Base-by-base conservation (phyloP, 1,140 invertebrate species). In the Drosophila erecta region DNA sequence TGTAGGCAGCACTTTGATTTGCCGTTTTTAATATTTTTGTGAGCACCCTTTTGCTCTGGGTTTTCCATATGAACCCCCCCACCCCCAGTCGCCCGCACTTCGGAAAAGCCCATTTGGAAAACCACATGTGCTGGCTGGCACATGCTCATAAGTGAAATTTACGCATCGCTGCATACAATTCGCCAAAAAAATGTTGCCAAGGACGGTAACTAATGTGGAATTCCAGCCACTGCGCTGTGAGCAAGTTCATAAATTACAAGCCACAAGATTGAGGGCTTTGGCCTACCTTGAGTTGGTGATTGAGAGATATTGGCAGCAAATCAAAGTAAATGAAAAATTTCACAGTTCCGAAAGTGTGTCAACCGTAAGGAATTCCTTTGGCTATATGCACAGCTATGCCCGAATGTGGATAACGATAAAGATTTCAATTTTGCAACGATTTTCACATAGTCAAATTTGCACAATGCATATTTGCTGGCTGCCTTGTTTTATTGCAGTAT, bases 81-180 rank as follows among this genome's bases (percentile, higher is more conserved):
- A 27, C 24, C 6, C n/a, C n/a, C n/a, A n/a, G n/a, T 27, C 6
- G 6, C 24, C 24, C 6, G 15, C 22, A 0, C 8, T 15, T 17
- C 5, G 40, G 7, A 46, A 62, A 74, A 33, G 17, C 30, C 6
- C 56, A 22, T 30, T 30, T 2, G 33, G 35, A 58, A 61, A 61
- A 59, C 59, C 41, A 47, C 51, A 69, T 24, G 27, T 53, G 43
- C 11, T 30, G 15, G 43, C 14, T 37, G 22, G 50, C 62, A 69
- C 50, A 56, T 62, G 22, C 54, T 66, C 50, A 69, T 69, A 89
- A 83, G 80, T 87, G 67, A 87, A 87, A 87, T 89, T 87, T 62
- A 87, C 79, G 84, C 83, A 87, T 89, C 84, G 76, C 62, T 89
- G 84, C 71, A 62, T 89, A 69, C 84, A 87, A 87, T 87, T 79